These are phyloP conservation scores for Eurytoma californica DNA, from an alignment of 2,888 invertebrate species.

Conservation along the genomic window DNA sequence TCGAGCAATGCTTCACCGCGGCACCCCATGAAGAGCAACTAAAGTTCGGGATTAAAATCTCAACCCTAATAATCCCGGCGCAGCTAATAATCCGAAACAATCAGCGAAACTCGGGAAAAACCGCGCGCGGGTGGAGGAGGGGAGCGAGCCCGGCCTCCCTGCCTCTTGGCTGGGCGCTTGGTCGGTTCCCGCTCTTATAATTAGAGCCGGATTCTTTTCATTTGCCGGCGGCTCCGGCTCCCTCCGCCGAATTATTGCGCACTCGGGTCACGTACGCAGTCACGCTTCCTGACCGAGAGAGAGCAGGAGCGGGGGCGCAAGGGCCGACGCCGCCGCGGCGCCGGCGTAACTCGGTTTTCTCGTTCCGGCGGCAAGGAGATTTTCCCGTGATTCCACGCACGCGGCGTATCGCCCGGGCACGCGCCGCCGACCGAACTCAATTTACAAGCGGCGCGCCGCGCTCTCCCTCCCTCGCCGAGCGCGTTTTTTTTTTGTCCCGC, in stretches of 20 bases:
- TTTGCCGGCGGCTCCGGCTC: constrained; percentile 8
- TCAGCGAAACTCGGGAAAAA: no score
- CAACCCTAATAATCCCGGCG: background rate
- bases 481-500: background rate
- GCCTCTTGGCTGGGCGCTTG: background rate
- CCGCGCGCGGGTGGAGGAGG: no score
- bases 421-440: constrained; percentile 30
- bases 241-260: background rate
- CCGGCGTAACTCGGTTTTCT: constrained; percentile 31
- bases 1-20: no score
- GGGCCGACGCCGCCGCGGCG: constrained; percentile 3
- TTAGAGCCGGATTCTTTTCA: constrained; percentile 46
- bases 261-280: constrained; percentile 45
- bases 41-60: background rate
- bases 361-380: constrained; percentile 19
- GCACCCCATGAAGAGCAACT: no score
- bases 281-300: constrained; percentile 45
- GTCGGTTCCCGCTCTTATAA: constrained; percentile 38
- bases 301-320: background rate
- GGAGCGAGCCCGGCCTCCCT: background rate
- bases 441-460: constrained; percentile 30
- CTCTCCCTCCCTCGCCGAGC: constrained; percentile 19
- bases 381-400: constrained; percentile 44
- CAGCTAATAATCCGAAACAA: background rate
- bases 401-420: constrained; percentile 37